These are phyloP conservation scores for Molorchus minor DNA, from an alignment of 2,888 invertebrate species.

Conservation along the genomic window DNA sequence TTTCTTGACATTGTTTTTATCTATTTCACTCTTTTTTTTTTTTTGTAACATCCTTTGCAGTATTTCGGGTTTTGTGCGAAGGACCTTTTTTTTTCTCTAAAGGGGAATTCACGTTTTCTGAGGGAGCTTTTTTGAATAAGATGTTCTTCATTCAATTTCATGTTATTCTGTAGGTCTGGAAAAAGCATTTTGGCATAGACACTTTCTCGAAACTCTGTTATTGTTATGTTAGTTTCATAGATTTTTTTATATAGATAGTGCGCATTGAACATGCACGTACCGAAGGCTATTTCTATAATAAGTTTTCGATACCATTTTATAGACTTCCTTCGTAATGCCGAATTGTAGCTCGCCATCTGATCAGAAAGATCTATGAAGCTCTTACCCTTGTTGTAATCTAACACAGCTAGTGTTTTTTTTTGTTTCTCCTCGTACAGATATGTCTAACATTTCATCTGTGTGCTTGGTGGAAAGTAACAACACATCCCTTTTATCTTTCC, in stretches of 20 bases:
- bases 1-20: background rate
- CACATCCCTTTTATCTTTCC: slow-evolving; percentile 36
- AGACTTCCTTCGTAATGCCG: background rate
- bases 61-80: background rate
- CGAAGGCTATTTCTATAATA: slow-evolving; percentile 9
- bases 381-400: slow-evolving; percentile 37
- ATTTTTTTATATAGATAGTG: slow-evolving; percentile 5
- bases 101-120: background rate
- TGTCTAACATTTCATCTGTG: slow-evolving; percentile 9
- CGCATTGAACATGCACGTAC: slow-evolving; percentile 7
- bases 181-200: background rate
- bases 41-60: background rate
- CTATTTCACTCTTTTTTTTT: background rate
- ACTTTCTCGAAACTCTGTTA: slow-evolving; percentile 6
- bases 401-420: slow-evolving; percentile 37
- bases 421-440: background rate
- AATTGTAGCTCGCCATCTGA: slow-evolving; percentile 28
- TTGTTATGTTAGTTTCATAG: background rate
- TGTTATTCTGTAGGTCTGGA: background rate
- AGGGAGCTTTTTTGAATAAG: background rate
- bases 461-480: slow-evolving; percentile 35
- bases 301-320: slow-evolving; percentile 40
- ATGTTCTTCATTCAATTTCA: background rate
- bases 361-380: slow-evolving; percentile 39
- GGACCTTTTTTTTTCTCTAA: background rate